Evolutionary conservation across 2,797 vertebrate species (phyloP), one percentile per base, ranked within the genome.

Genomic region (Lophotriccus pileatus): DNA sequence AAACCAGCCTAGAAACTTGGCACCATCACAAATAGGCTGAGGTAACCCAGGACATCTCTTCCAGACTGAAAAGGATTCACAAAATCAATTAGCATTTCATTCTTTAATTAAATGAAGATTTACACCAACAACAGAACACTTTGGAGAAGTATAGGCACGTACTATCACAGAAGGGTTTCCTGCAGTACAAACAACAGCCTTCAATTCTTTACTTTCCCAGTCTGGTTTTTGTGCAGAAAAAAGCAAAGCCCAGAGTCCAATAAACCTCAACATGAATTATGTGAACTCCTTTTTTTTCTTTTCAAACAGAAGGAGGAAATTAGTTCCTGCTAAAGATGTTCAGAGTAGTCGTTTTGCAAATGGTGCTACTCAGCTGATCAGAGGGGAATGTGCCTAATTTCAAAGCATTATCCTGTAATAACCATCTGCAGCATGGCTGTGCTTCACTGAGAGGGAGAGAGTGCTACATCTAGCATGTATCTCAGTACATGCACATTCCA

Each of bases 41-140:
- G 41, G 59, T 75, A 93, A 90, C 16, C 21, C 41, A 62, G 44
- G 52, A 81, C n/a, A 32, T 53, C 60, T 83, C 49, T 75, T 84
- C 28, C 36, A 63, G 21, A 63, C 36, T 46, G 62, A 84, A 82
- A 87, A 84, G 50, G 55, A 86, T 83, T 92, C 63, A 87, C 58
- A 62, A 28, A 88, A 90, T 60, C 60, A 63, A 86, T 63, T 52
- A 94, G 27, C 41, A 68, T 46, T 87, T 95, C 16, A 17, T 63
- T 90, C 77, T 95, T 94, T 96, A 94, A 95, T 95, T 73, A 86
- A 93, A 84, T 21, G 32, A 87, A 86, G 34, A 95, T 78, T 87
- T 93, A 94, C 43, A 84, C 22, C 64, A 76, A 52, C 32, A 86
- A 63, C 37, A 76, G 46, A 87, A 77, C 34, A 49, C 62, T 87